Evolutionary conservation across 2,888 invertebrate species (phyloP).

Genomic region (Caenorhabditis afra): DNA sequence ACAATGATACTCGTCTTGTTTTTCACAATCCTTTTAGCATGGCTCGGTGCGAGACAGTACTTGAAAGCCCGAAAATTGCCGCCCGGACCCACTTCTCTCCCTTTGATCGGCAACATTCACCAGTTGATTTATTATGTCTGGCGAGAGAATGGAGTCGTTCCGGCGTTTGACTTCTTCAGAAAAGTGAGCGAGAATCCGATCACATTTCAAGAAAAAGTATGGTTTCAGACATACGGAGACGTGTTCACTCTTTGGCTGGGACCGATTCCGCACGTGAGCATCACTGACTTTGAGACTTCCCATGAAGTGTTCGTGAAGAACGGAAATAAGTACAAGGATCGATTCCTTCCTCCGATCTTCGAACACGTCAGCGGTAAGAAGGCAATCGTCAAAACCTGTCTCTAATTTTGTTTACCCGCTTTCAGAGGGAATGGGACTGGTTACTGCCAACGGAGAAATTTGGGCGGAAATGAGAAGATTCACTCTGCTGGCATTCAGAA

Average conservation of each 20-base stretch:
- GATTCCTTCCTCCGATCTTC: conserved; percentile 27
- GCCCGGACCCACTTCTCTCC: conserved; percentile 50
- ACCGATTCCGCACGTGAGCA: conserved; percentile 49
- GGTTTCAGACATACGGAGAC: conserved; percentile 41
- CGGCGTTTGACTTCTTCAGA: conserved; percentile 31
- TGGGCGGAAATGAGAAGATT: conserved; percentile 61
- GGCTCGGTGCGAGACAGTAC: conserved; percentile 19
- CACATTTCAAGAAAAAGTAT: too few relatives aligned
- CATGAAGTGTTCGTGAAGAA: conserved; percentile 55
- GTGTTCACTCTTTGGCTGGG: conserved; percentile 58
- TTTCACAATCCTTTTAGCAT: conserved; percentile 19
- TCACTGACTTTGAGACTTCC: conserved; percentile 45
- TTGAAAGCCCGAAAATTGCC: conserved; percentile 29
- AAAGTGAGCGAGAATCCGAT: conserved; percentile 18
- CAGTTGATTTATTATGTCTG: conserved; percentile 30
- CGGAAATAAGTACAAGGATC: conserved; percentile 42
- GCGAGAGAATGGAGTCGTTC: conserved; percentile 33
- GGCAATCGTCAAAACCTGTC: too few relatives aligned
- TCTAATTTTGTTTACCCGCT: too few relatives aligned
- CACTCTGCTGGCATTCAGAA: conserved; percentile 48
- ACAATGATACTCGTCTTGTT: conserved; percentile 31
- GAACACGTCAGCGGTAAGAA: conserved; percentile 31
- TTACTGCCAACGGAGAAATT: conserved; percentile 37
- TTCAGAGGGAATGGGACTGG: conserved; percentile 24
- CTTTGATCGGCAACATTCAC: conserved; percentile 56